phyloP scores from a whole-genome alignment of 2,113 vertebrate genomes.

The Eudyptes chrysolophus region DNA sequence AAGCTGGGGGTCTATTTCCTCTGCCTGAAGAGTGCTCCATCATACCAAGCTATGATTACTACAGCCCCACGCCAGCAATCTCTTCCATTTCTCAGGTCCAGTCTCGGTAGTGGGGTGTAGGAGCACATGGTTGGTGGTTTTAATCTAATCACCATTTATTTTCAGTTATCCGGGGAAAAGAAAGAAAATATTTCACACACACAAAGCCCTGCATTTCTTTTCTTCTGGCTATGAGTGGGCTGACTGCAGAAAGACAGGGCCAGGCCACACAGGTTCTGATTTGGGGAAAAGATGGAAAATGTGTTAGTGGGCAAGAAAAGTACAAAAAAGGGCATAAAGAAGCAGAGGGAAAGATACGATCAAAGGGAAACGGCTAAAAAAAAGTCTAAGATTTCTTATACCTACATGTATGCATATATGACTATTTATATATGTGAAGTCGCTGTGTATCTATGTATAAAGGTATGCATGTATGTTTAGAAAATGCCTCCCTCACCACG shows the following conservation, averaged over 20 bases:
- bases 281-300: not conserved
- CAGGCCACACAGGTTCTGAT: not conserved
- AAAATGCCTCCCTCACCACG: not conserved
- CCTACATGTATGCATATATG: not conserved
- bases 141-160: constrained; percentile 46
- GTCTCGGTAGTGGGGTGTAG: not conserved
- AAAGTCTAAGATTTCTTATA: not conserved
- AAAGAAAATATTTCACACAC: not conserved
- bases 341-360: not conserved
- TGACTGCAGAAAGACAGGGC: not conserved
- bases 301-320: not conserved
- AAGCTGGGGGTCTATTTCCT: constrained; percentile 56
- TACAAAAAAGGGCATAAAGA: not conserved
- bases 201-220: not conserved
- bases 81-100: constrained; percentile 24
- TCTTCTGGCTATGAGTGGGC: not conserved
- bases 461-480: not conserved
- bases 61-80: constrained; percentile 15
- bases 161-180: not conserved
- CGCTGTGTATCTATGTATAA: accelerated
- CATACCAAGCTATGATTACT: constrained; percentile 20
- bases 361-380: not conserved
- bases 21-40: constrained; percentile 44
- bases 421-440: not conserved
- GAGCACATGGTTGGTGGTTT: constrained; percentile 14